These are phyloP conservation scores for Phasia obesa DNA, from an alignment of 2,888 invertebrate genomes.

Conservation along the genomic window DNA sequence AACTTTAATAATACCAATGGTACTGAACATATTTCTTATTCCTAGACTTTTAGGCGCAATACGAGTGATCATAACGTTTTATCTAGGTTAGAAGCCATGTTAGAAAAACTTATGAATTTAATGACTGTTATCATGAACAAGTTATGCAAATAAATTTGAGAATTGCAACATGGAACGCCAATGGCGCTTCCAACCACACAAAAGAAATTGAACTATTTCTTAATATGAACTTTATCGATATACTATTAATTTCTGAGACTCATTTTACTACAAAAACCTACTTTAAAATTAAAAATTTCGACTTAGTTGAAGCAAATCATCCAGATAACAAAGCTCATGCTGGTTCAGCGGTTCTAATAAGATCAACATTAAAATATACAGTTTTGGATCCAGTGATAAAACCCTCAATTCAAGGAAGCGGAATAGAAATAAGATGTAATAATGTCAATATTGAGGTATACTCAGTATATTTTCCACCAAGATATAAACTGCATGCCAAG, in stretches of 20 bases:
- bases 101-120: slow-evolving; percentile 10
- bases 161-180: neutral
- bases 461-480: slow-evolving; percentile 49
- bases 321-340: neutral
- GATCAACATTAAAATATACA: neutral
- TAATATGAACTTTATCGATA: neutral
- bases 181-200: slow-evolving; percentile 2
- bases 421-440: slow-evolving; percentile 37
- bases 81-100: neutral
- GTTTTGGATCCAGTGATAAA: neutral
- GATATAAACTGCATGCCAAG: slow-evolving; percentile 21
- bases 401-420: neutral
- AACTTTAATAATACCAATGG: too few species aligned
- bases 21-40: neutral
- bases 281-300: too few species aligned
- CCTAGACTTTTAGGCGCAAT: neutral
- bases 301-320: neutral
- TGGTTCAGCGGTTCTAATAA: neutral
- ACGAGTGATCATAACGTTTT: neutral
- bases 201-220: neutral
- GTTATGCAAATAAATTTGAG: slow-evolving; percentile 12
- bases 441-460: slow-evolving; percentile 11
- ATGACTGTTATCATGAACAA: slow-evolving; percentile 1
- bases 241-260: neutral
- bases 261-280: slow-evolving; percentile 8